Evolutionary conservation across 2,888 invertebrate species (phyloP).

Genomic region (Anagyrus pseudococci): DNA sequence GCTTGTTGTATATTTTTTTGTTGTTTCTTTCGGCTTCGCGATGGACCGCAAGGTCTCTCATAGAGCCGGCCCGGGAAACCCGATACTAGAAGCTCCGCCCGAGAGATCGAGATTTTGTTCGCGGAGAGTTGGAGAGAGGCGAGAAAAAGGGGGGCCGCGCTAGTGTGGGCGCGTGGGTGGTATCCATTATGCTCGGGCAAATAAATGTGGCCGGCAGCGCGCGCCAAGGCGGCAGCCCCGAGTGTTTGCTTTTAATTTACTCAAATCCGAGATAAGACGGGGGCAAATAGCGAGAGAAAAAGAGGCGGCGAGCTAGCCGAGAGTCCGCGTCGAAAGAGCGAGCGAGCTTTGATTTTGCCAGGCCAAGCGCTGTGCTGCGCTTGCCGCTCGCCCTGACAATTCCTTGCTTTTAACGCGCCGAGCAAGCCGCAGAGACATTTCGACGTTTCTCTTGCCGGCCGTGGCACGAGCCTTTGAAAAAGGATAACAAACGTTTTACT

Average conservation of each 20-base stretch:
- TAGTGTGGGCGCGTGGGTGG: neutral
- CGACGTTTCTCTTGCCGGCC: neutral
- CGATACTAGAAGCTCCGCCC: no score
- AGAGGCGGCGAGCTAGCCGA: neutral
- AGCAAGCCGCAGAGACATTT: no score
- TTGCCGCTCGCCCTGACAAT: neutral
- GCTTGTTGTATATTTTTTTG: conserved; percentile 8
- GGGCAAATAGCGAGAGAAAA: conserved; percentile 6
- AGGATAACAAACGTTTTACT: conserved; percentile 24
- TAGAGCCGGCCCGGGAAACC: conserved; percentile 8
- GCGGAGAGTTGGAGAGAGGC: no score
- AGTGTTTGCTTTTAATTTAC: conserved; percentile 36
- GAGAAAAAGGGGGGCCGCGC: no score
- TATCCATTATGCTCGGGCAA: neutral
- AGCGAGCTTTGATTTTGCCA: conserved; percentile 11
- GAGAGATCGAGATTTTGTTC: no score
- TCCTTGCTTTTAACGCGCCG: neutral
- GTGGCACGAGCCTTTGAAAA: conserved; percentile 8
- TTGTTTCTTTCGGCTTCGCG: no score
- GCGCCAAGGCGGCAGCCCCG: neutral
- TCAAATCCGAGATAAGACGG: conserved; percentile 16
- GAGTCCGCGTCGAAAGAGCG: conserved; percentile 4
- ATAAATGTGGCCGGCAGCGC: neutral
- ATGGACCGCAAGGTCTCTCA: no score
- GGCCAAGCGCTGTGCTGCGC: neutral